Evolutionary conservation across 1,140 invertebrate species (phyloP).

Genomic region (Camponotus floridanus): DNA sequence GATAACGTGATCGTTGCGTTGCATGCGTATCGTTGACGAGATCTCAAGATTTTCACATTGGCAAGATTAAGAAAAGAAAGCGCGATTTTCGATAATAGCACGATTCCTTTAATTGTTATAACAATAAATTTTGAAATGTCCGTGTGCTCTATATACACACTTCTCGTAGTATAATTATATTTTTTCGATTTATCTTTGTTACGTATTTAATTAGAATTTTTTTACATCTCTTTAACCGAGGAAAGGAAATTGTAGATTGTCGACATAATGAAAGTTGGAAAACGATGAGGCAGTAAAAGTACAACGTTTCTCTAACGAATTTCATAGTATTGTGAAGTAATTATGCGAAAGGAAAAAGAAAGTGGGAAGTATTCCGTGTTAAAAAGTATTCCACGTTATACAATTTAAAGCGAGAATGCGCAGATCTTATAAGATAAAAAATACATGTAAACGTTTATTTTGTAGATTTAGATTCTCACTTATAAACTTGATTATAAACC

Average conservation of each 20-base stretch:
- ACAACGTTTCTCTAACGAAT: not conserved
- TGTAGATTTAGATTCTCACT: not conserved
- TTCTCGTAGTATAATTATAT: not conserved
- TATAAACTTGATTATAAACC: not conserved
- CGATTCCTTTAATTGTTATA: not conserved
- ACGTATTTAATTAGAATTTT: not conserved
- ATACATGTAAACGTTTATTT: not conserved
- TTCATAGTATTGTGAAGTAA: not conserved
- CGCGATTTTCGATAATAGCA: not conserved
- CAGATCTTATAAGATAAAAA: not conserved
- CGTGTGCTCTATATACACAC: no score
- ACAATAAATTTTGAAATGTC: not conserved
- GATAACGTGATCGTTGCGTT: not conserved
- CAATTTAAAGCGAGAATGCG: not conserved
- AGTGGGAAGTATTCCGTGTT: slow-evolving; percentile 4
- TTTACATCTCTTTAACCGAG: not conserved
- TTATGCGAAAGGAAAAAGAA: not conserved
- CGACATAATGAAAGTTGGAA: slow-evolving; percentile 37
- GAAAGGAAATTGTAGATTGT: not conserved
- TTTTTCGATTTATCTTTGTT: not conserved
- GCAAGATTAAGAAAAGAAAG: not conserved
- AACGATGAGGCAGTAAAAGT: not conserved
- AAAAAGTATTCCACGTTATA: slow-evolving; percentile 7
- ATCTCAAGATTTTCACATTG: slow-evolving; percentile 18
- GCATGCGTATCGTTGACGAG: not conserved